Conservation (phyloP, 2,888 invertebrate species). For the Dendrolimus pini region DNA sequence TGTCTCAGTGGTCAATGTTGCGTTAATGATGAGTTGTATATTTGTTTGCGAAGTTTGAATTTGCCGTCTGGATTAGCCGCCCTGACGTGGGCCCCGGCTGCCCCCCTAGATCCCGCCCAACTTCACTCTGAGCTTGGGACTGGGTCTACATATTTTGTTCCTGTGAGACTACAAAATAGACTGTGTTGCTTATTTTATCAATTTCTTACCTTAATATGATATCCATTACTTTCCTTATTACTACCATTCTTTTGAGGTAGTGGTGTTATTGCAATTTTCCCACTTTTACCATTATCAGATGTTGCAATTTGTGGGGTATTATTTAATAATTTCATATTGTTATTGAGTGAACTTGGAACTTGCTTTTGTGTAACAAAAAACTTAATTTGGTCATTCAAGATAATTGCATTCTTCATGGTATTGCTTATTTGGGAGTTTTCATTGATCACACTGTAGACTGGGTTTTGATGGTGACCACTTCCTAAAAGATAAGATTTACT, state of each 20-base stretch:
- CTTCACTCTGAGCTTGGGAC: too few species aligned
- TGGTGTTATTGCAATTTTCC: conserved; percentile 47
- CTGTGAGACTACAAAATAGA: too few species aligned
- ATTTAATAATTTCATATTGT: conserved; percentile 21
- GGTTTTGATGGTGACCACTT: conserved; percentile 37
- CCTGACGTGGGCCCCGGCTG: too few species aligned
- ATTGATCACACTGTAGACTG: conserved; percentile 62
- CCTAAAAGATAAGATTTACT: conserved; percentile 26
- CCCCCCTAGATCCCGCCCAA: too few species aligned
- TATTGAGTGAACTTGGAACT: conserved; percentile 43
- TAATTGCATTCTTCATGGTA: conserved; percentile 26
- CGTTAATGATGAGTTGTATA: too few species aligned
- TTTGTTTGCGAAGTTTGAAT: too few species aligned
- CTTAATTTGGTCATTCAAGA: conserved; percentile 33
- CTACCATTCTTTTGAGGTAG: conserved; percentile 31
- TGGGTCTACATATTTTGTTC: too few species aligned
- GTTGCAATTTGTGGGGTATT: conserved; percentile 28
- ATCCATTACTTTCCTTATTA: conserved; percentile 24
- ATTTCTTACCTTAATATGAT: conserved; percentile 13
- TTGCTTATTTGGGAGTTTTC: conserved; percentile 35
- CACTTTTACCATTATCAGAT: conserved; percentile 42
- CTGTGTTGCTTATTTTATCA: too few species aligned
- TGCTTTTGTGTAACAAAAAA: conserved; percentile 43
- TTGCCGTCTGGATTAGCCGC: too few species aligned
- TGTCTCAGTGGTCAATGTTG: too few species aligned